Evolutionary conservation across 2,888 invertebrate genomes (phyloP).

Genomic region (Helobdella robusta): DNA sequence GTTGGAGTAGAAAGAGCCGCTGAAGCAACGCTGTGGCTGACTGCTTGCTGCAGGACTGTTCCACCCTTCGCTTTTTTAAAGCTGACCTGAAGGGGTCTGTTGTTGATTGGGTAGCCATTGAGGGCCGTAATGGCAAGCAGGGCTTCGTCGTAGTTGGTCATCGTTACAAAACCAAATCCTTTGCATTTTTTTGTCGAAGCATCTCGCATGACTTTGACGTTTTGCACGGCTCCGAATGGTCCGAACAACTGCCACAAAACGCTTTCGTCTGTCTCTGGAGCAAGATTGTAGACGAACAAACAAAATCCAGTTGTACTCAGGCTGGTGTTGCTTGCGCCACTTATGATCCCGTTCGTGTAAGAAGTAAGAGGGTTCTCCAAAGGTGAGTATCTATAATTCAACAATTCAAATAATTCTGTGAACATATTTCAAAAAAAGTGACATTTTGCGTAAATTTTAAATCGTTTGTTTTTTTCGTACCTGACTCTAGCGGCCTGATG

Average conservation of each 20-base stretch:
- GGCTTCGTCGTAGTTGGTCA: constrained; percentile 96
- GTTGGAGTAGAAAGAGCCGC: constrained; percentile 20
- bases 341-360: constrained; percentile 41
- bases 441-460: background rate
- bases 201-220: constrained; percentile 91
- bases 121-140: constrained; percentile 88
- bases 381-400: constrained; percentile 42
- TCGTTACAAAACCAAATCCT: constrained; percentile 94
- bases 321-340: constrained; percentile 33
- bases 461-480: constrained; percentile 39
- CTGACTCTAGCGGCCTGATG: constrained; percentile 57
- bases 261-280: constrained; percentile 82
- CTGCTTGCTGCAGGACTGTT: background rate
- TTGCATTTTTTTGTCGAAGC: constrained; percentile 92
- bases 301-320: constrained; percentile 62
- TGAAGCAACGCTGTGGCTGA: background rate
- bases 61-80: constrained; percentile 64
- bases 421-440: background rate
- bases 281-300: constrained; percentile 83
- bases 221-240: constrained; percentile 91
- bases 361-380: constrained; percentile 44
- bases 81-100: constrained; percentile 90
- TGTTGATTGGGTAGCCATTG: constrained; percentile 88
- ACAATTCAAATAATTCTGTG: background rate
- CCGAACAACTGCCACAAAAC: constrained; percentile 89